phyloP scores from a whole-genome alignment of 1,140 invertebrate species.

The Gonatopus flavifemur region DNA sequence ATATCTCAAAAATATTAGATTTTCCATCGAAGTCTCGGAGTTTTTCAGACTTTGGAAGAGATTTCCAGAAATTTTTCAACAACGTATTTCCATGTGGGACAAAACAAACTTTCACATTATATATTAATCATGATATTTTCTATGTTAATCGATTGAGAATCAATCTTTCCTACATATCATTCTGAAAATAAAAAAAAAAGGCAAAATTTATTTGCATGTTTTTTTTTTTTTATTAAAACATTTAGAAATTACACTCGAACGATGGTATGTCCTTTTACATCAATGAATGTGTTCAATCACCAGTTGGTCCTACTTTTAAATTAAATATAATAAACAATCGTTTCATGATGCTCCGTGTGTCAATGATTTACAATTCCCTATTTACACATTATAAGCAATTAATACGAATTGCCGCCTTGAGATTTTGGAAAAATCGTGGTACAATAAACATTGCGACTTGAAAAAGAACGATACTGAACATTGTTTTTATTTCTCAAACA shows the following conservation, averaged over 20 bases:
- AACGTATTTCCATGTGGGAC: too few relatives aligned
- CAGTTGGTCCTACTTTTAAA: conserved; percentile 46
- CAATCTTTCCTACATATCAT: too few relatives aligned
- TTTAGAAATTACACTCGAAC: conserved; percentile 49
- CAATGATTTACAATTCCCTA: conserved; percentile 29
- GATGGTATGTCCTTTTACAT: conserved; percentile 32
- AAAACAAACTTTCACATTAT: too few relatives aligned
- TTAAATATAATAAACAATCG: conserved; percentile 40
- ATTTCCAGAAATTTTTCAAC: too few relatives aligned
- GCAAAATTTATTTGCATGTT: conserved; percentile 4
- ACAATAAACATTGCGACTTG: conserved; percentile 23
- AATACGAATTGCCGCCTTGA: too few relatives aligned
- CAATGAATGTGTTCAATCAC: conserved; percentile 37
- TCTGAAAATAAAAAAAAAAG: too few relatives aligned
- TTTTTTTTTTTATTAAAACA: conserved; percentile 49
- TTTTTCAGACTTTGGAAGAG: too few relatives aligned
- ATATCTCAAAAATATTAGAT: too few relatives aligned
- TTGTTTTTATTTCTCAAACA: neutral
- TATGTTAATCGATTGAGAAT: too few relatives aligned
- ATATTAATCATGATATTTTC: too few relatives aligned
- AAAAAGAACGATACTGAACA: neutral
- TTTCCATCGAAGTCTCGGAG: too few relatives aligned
- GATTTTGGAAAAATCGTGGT: too few relatives aligned
- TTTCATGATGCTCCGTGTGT: conserved; percentile 10
- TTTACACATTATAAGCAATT: conserved; percentile 22